Conservation (phyloP, 2,797 vertebrate genomes). For the Euphonia xanthogaster region DNA sequence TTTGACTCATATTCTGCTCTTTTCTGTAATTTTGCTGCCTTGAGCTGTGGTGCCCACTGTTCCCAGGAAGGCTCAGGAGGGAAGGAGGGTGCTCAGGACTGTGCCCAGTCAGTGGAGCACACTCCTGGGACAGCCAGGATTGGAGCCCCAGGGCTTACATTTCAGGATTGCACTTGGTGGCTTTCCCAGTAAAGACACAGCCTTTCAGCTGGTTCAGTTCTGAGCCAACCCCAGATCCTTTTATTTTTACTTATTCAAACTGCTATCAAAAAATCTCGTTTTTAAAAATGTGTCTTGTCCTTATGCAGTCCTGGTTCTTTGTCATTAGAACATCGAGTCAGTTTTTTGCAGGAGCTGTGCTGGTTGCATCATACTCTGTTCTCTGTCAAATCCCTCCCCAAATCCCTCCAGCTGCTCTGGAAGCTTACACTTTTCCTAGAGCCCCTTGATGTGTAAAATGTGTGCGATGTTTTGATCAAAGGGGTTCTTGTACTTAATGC, state of each 20-base stretch:
- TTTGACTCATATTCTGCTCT: background rate
- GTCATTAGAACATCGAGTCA: background rate
- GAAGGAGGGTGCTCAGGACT: background rate
- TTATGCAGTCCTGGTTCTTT: background rate
- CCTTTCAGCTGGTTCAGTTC: background rate
- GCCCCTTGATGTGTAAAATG: constrained; percentile 38
- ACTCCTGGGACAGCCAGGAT: background rate
- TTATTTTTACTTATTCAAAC: background rate
- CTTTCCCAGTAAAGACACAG: background rate
- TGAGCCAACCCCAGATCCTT: background rate
- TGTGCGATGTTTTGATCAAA: constrained; percentile 37
- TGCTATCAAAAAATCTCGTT: background rate
- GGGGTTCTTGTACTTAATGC: constrained; percentile 37
- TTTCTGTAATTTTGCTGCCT: background rate
- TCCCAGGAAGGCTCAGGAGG: background rate
- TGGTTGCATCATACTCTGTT: background rate
- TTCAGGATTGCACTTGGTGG: background rate
- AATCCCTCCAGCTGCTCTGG: constrained; percentile 30
- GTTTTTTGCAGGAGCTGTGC: background rate
- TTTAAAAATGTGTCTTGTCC: background rate
- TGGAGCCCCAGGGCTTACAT: background rate
- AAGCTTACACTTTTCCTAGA: constrained; percentile 8
- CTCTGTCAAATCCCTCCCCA: background rate
- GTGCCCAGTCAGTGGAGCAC: accelerated
- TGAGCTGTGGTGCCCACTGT: background rate